Percentiles rank a stretch among this genome's conserved stretches.
Evolutionary conservation across 2,797 vertebrate species (phyloP).

Genomic region (Chelonia mydas): DNA sequence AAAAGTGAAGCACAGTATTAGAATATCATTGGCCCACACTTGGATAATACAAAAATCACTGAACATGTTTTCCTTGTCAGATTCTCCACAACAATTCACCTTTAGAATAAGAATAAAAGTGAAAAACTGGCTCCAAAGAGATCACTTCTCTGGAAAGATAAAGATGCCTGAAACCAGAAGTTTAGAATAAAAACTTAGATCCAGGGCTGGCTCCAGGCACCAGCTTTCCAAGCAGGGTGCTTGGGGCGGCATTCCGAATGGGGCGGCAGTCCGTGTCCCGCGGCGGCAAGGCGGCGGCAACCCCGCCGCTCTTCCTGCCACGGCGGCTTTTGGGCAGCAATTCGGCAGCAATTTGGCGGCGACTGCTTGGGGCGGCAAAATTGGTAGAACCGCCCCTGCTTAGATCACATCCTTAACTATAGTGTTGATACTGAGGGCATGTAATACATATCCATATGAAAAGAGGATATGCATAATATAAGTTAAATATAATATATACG

Average conservation of each 20-base stretch:
- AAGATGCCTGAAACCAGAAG: background rate
- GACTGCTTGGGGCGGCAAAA: too few species aligned
- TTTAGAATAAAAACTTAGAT: background rate
- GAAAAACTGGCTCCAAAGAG: background rate
- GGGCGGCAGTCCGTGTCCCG: too few species aligned
- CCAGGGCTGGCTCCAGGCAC: too few species aligned
- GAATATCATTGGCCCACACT: background rate
- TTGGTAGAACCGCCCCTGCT: too few species aligned
- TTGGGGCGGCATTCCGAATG: too few species aligned
- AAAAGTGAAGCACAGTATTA: background rate
- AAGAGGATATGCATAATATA: background rate
- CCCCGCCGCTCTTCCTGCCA: too few species aligned
- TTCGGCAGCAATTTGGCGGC: too few species aligned
- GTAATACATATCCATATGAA: background rate
- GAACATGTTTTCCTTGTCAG: background rate
- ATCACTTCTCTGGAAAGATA: background rate
- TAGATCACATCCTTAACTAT: background rate
- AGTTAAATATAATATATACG: background rate
- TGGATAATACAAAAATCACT: background rate
- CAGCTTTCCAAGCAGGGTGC: too few species aligned
- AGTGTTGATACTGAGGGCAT: conserved; percentile 20
- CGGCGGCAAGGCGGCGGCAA: too few species aligned
- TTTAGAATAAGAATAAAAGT: conserved; percentile 2
- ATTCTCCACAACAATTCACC: background rate
- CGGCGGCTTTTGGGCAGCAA: too few species aligned